Percentiles rank a stretch among this genome's conserved stretches.
These are phyloP conservation scores for Horisme vitalbata DNA, from an alignment of 2,888 invertebrate species.

Conservation along the genomic window DNA sequence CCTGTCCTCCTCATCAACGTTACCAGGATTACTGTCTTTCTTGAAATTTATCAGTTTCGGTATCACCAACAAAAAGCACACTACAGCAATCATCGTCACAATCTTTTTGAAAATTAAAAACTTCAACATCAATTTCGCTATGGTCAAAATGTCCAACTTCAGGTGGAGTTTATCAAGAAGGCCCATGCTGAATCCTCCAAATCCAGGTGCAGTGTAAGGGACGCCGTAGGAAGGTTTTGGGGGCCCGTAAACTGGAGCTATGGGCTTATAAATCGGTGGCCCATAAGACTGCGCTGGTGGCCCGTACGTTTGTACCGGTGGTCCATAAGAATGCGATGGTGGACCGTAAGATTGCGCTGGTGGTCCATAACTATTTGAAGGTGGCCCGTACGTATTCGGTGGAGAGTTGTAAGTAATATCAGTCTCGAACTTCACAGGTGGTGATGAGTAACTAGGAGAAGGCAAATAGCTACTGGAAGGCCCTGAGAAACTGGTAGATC, in stretches of 20 bases:
- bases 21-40: constrained; percentile 55
- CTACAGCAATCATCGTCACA: constrained; percentile 89
- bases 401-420: constrained; percentile 57
- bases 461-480: constrained; percentile 50
- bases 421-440: constrained; percentile 62
- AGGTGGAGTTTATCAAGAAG: constrained; percentile 86
- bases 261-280: constrained; percentile 49
- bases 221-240: constrained; percentile 75
- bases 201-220: constrained; percentile 80
- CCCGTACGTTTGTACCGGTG: constrained; percentile 55
- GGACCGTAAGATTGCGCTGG: constrained; percentile 60
- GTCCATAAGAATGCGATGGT: constrained; percentile 58
- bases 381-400: constrained; percentile 63
- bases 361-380: constrained; percentile 66
- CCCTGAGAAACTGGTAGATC: constrained; percentile 46
- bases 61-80: constrained; percentile 89
- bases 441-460: constrained; percentile 58
- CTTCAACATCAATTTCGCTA: constrained; percentile 89
- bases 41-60: constrained; percentile 85
- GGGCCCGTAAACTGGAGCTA: constrained; percentile 68
- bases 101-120: constrained; percentile 91
- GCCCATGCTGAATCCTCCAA: constrained; percentile 50
- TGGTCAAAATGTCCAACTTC: constrained; percentile 87
- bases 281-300: constrained; percentile 63
- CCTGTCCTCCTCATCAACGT: constrained; percentile 63